Conservation (phyloP, 2,113 vertebrate species). For the Aythya baeri region DNA sequence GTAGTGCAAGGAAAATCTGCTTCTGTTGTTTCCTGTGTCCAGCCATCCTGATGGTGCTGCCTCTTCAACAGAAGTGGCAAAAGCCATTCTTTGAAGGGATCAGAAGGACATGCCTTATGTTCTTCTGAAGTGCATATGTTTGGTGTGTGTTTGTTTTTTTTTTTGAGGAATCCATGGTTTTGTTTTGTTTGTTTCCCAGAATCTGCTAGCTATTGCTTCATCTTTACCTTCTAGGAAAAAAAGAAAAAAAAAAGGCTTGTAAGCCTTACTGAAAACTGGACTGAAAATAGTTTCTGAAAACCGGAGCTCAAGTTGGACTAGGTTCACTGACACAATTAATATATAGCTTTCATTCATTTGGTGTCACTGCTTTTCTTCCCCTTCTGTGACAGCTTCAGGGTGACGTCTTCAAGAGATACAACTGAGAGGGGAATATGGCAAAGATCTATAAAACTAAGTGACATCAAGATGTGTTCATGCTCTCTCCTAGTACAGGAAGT, state of each 20-base stretch:
- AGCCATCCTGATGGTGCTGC: background rate
- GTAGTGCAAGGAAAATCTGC: background rate
- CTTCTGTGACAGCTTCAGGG: background rate
- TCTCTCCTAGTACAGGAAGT: background rate
- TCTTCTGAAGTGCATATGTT: background rate
- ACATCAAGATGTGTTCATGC: background rate
- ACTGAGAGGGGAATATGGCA: background rate
- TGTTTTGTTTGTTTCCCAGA: background rate
- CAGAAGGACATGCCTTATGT: background rate
- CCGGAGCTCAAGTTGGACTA: background rate
- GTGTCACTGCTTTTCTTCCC: background rate
- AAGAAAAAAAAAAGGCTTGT: too few relatives aligned
- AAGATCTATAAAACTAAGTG: background rate
- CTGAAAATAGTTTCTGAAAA: background rate
- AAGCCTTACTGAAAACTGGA: background rate
- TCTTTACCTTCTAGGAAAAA: background rate
- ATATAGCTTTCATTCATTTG: background rate
- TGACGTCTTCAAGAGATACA: background rate
- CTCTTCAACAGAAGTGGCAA: background rate
- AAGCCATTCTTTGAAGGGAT: background rate
- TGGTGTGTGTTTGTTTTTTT: background rate
- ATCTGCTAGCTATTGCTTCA: background rate
- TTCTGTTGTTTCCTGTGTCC: background rate
- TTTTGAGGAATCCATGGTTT: background rate
- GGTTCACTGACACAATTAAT: background rate